These are phyloP conservation scores for Corydoras maculifer DNA, from an alignment of 2,113 vertebrate genomes.

Conservation along the genomic window DNA sequence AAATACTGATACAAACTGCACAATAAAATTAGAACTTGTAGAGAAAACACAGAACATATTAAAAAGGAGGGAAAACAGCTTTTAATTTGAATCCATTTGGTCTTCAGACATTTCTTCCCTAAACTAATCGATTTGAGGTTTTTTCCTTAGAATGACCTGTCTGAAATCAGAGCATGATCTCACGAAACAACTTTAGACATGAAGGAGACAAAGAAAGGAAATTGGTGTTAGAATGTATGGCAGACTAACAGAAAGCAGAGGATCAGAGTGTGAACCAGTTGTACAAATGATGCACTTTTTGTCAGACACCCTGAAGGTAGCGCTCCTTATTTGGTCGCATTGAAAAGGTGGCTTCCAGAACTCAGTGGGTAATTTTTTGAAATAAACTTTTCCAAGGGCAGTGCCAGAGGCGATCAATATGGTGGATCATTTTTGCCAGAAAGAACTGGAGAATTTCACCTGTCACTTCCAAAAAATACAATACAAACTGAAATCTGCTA, in stretches of 20 bases:
- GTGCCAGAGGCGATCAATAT: slow-evolving; percentile 49
- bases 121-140: too few relatives aligned
- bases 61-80: too few relatives aligned
- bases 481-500: too few relatives aligned
- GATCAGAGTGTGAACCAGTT: slow-evolving; percentile 9
- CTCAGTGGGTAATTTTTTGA: slow-evolving; percentile 41
- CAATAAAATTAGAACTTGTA: too few relatives aligned
- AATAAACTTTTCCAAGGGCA: slow-evolving; percentile 64
- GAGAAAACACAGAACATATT: too few relatives aligned
- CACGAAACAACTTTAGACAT: not conserved
- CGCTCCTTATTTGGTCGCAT: slow-evolving; percentile 33
- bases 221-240: not conserved
- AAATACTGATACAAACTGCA: too few relatives aligned
- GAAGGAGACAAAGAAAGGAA: not conserved
- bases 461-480: too few relatives aligned
- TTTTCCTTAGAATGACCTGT: not conserved
- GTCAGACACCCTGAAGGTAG: slow-evolving; percentile 22
- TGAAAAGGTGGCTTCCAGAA: slow-evolving; percentile 29
- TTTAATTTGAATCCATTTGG: too few relatives aligned
- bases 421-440: too few relatives aligned
- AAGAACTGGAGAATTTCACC: slow-evolving; percentile 13
- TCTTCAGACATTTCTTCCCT: too few relatives aligned
- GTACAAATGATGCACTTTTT: slow-evolving; percentile 28
- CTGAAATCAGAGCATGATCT: not conserved
- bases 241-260: slow-evolving; percentile 1